Evolutionary conservation across 2,888 invertebrate genomes (phyloP), one percentile per base, ranked within the genome.

Genomic region (Alcis repandata): DNA sequence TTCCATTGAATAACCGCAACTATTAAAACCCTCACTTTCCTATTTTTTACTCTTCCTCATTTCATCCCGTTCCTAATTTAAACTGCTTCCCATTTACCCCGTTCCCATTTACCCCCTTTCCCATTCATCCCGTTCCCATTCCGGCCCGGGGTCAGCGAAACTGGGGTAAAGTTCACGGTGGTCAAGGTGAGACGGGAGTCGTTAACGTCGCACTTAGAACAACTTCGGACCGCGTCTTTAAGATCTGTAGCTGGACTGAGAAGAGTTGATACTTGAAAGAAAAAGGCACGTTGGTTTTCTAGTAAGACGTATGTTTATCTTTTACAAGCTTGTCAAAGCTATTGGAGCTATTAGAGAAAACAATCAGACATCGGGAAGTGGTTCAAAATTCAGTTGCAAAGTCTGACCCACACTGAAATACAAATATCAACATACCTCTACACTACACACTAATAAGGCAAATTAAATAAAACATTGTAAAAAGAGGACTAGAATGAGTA

Each of bases 191-290:
- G 86, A 83, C 82, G 17, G 84, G 79, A 84, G 79, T 85, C 90
- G 91, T 92, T 91, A 91, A 88, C 89, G 87, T 85, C 86, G 74
- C 86, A 86, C 88, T 90, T 87, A 91, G 88, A 90, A 90, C 90
- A 90, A 90, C 89, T 88, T 87, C 77, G 79, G 69, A 69, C 79
- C 74, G 74, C 88, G 84, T 84, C 92, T 92, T 92, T 88, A 91
- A 91, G 90, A 91, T 85, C 76, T 81, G 43, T 76, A 84, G 70
- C 15, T 3, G 58, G 84, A 61, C 7, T 11, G 0, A 59, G 9
- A 0, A 0, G 40, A 77, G 73, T 90, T 90, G 92, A 77, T 88
- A 83, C 80, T 91, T 81, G 54, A 1, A 53, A 46, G 68, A 75
- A 27, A 27, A 27, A 27, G 27, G 2, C 72, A 70, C 36, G n/a